Percentiles rank a stretch among this genome's conserved stretches.
phyloP scores from a whole-genome alignment of 1,140 invertebrate genomes.

The Cydia fagiglandana region DNA sequence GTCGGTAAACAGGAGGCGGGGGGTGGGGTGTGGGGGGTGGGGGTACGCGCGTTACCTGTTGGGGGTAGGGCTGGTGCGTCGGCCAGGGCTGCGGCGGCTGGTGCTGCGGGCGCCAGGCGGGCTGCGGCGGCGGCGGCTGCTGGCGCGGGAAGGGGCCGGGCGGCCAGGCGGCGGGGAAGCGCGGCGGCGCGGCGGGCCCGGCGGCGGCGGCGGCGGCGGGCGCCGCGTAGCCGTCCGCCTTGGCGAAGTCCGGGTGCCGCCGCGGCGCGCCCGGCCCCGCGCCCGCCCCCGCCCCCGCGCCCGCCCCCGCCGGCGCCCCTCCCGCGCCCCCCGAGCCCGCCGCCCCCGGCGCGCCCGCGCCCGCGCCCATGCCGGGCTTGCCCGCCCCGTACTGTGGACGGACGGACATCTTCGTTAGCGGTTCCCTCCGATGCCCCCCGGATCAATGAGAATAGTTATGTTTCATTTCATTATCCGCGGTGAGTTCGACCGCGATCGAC shows the following conservation, averaged over 20 bases:
- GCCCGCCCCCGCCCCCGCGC: constrained; percentile 9
- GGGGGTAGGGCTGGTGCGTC: constrained; percentile 63
- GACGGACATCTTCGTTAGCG: background rate
- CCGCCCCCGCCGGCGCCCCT: constrained; percentile 20
- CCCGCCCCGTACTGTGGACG: constrained; percentile 56
- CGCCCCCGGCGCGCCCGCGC: constrained; percentile 36
- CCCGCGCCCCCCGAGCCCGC: constrained; percentile 34
- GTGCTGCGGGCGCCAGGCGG: constrained; percentile 42
- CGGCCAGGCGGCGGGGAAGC: constrained; percentile 52
- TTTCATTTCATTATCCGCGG: background rate
- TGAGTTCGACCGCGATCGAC: too few relatives aligned
- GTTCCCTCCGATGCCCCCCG: background rate
- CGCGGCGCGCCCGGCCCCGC: constrained; percentile 83
- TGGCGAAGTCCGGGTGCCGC: constrained; percentile 90
- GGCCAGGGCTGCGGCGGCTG: constrained; percentile 53
- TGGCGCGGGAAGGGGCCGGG: constrained; percentile 42
- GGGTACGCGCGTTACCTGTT: constrained; percentile 45
- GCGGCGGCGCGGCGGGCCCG: constrained; percentile 48
- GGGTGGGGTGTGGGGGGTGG: too few relatives aligned
- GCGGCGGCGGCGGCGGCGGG: constrained; percentile 70
- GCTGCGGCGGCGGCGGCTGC: constrained; percentile 47
- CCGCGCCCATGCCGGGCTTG: constrained; percentile 43
- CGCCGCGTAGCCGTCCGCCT: constrained; percentile 82
- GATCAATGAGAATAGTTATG: background rate
- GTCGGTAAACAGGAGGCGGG: too few relatives aligned